Evolutionary conservation across 37 sponge, comb jelly and placozoan species (phyloP).

Genomic region (Oscarella lobularis): DNA sequence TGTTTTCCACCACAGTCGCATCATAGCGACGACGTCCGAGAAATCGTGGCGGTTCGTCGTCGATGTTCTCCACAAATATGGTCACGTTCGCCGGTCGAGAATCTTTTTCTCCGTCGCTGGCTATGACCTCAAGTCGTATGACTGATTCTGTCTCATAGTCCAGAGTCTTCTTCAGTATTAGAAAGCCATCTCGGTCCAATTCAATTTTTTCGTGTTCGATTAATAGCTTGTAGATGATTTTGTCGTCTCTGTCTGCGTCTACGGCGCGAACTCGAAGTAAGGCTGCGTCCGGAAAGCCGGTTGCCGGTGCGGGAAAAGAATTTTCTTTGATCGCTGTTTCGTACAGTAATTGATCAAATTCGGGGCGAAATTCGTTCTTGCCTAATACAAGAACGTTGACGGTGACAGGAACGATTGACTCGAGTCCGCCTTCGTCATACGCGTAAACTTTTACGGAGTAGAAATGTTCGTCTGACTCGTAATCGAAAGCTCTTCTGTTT

Average conservation of each 20-base stretch:
- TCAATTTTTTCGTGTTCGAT: conserved; percentile 8
- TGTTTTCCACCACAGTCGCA: conserved; percentile 24
- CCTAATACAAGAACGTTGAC: neutral
- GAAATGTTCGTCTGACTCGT: conserved; percentile 7
- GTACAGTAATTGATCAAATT: neutral
- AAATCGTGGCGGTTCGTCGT: conserved; percentile 45
- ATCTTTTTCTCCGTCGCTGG: conserved; percentile 16
- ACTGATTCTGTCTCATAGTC: conserved; percentile 23
- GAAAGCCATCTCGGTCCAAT: conserved; percentile 12
- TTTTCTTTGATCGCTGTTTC: neutral
- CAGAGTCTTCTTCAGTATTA: conserved; percentile 12
- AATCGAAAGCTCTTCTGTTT: conserved; percentile 8
- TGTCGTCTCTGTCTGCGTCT: neutral
- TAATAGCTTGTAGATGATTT: neutral
- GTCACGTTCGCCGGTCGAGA: conserved; percentile 17
- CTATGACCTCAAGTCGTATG: conserved; percentile 7
- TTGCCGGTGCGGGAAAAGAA: neutral
- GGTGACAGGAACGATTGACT: neutral
- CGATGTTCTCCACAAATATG: conserved; percentile 21
- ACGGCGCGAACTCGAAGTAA: neutral
- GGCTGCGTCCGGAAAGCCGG: neutral
- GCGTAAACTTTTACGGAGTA: conserved; percentile 16
- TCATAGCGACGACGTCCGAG: neutral
- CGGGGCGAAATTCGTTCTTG: neutral
- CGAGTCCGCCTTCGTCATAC: conserved; percentile 22